A percentile compares a stretch with the other conserved stretches of the same genome.
Conservation (phyloP, 2,888 invertebrate genomes). For the Molorchus minor region DNA sequence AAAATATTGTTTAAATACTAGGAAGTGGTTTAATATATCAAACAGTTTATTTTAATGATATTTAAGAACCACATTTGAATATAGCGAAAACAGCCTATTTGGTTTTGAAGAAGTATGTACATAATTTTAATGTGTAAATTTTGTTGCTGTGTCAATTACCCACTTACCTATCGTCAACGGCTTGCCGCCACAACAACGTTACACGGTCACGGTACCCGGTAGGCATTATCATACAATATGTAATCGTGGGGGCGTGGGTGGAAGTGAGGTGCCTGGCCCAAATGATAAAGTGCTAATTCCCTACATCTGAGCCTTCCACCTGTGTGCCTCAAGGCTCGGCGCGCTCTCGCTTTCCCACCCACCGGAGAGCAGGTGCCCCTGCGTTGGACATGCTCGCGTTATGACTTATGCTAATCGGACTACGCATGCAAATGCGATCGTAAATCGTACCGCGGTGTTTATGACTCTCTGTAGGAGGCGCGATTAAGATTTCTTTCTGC, state of each 20-base stretch:
- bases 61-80: no score
- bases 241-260: conserved; percentile 41
- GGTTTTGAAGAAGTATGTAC: no score
- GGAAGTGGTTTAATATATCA: no score
- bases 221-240: conserved; percentile 27
- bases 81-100: no score
- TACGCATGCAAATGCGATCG: conserved; percentile 41
- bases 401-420: conserved; percentile 44
- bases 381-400: conserved; percentile 37
- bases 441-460: conserved; percentile 43
- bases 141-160: conserved; percentile 5
- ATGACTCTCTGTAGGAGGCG: conserved; percentile 35
- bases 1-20: no score
- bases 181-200: conserved; percentile 1
- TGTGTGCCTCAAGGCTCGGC: conserved; percentile 44
- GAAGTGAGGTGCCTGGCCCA: conserved; percentile 39
- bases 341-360: conserved; percentile 35
- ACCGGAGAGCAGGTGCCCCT: conserved; percentile 41
- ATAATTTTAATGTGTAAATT: neutral
- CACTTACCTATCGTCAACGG: neutral
- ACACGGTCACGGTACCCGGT: neutral
- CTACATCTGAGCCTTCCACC: conserved; percentile 40
- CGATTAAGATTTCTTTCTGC: conserved; percentile 42
- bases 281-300: conserved; percentile 43
- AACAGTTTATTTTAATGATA: no score